Base-by-base conservation (phyloP, 2,113 vertebrate species). In the Oncorhynchus masou region DNA sequence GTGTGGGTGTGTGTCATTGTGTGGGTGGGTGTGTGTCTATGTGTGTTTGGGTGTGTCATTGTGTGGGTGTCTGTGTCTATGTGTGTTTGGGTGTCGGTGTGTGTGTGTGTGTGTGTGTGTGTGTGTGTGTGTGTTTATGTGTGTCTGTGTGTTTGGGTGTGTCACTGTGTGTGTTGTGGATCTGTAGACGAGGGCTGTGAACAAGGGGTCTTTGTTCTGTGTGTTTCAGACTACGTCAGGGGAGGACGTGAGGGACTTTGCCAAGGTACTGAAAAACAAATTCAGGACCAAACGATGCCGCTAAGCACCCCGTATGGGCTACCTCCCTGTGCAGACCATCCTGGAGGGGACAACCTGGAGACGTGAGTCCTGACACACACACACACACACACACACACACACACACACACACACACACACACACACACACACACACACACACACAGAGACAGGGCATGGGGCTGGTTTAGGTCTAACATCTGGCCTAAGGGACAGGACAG, bases 291-390 rank as follows among this genome's bases (percentile, higher is more conserved):
- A 99, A 94, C 96, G 97, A 88, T 99, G 99, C 82, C 88, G 97
- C 97, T 91, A 99, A 99, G 93, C 98, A 99, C 98, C 98, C 24
- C 94, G 98, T 84, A 99, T 99, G 97, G 98, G 98, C 85, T 99
- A 99, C 93, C 94, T 99, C 80, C 98, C 98, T 66, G 98, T 99
- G 79, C 98, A 99, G 91, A 99, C 97, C 86, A 97, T 99, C 81
- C 93, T 99, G 90, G 98, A 99, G 98, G 98, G 83, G 97, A 99
- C 94, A 99, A 99, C 95, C 97, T 99, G 96, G 98, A 99, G 94
- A 99, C 97, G 98, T 99, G 93, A 96, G 97, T 93, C 88, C 19
- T 31, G 15, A 57, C 12, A 74, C 16, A 24, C 31, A 74, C 31
- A 39, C 20, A 74, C 25, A 25, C 25, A 25, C 25, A 25, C 25